A percentile compares a stretch with the other conserved stretches of the same genome.
phyloP scores from a whole-genome alignment of 2,888 invertebrate species.

The Ypsolopha sequella region DNA sequence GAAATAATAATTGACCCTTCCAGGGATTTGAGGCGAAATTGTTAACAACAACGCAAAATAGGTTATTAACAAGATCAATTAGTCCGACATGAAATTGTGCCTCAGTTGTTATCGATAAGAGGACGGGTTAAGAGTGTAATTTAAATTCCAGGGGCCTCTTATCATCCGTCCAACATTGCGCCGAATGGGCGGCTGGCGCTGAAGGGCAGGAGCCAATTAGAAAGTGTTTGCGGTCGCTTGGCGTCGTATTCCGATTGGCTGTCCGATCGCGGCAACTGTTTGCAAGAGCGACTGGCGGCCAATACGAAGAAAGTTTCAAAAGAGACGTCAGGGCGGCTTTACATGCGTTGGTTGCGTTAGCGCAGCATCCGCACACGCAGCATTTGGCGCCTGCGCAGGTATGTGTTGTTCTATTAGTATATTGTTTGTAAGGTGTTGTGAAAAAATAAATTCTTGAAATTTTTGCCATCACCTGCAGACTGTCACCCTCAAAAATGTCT shows the following conservation, averaged over 20 bases:
- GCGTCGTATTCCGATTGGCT: slow-evolving; percentile 93
- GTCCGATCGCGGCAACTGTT: slow-evolving; percentile 90
- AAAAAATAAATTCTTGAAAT: no score
- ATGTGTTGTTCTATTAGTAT: background rate
- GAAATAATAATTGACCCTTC: no score
- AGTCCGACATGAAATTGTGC: no score
- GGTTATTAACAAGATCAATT: no score
- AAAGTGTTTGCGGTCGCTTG: slow-evolving; percentile 90
- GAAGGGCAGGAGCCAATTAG: slow-evolving; percentile 92
- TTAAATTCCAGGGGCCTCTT: slow-evolving; percentile 76
- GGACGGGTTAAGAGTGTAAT: no score
- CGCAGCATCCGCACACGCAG: slow-evolving; percentile 75
- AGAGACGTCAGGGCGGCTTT: slow-evolving; percentile 86
- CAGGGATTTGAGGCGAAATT: no score
- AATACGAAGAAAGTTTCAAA: slow-evolving; percentile 89
- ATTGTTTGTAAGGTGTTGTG: no score
- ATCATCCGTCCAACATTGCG: slow-evolving; percentile 91
- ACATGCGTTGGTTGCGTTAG: slow-evolving; percentile 81
- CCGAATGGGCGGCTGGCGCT: slow-evolving; percentile 86
- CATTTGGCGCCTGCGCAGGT: slow-evolving; percentile 84
- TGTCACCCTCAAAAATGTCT: no score
- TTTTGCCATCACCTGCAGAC: no score
- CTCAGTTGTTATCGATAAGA: no score
- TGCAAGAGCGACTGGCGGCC: slow-evolving; percentile 87
- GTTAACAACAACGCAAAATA: no score